phyloP scores from a whole-genome alignment of 2,888 invertebrate genomes.

The Diloba caeruleocephala region DNA sequence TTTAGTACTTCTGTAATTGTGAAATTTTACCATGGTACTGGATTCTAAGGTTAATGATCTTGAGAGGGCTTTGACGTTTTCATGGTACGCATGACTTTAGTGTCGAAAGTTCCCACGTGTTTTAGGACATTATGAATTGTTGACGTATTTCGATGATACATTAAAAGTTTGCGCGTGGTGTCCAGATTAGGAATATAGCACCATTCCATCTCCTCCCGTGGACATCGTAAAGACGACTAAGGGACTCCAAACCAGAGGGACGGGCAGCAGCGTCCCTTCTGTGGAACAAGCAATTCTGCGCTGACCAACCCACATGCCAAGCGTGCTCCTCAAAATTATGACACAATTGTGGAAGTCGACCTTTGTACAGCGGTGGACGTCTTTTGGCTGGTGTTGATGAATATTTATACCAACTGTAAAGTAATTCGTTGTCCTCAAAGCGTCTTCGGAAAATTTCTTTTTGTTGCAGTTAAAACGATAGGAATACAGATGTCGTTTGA shows the following conservation, averaged over 20 bases:
- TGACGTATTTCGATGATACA: too few species aligned
- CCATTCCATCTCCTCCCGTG: too few species aligned
- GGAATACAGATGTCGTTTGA: constrained; percentile 3
- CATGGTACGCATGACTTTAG: constrained; percentile 32
- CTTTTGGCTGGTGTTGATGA: background rate
- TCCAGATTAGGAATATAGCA: too few species aligned
- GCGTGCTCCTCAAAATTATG: too few species aligned
- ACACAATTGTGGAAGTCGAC: too few species aligned
- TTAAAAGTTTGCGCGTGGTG: too few species aligned
- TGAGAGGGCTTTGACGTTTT: constrained; percentile 18
- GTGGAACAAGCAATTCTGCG: too few species aligned
- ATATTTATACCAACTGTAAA: background rate
- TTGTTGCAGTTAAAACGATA: background rate
- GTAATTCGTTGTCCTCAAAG: background rate
- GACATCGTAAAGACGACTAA: too few species aligned
- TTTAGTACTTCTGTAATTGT: constrained; percentile 30
- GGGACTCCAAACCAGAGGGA: too few species aligned
- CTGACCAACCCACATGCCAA: too few species aligned
- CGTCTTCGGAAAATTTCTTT: background rate
- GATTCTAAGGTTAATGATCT: constrained; percentile 29
- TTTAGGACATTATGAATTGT: background rate
- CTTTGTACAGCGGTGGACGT: too few species aligned
- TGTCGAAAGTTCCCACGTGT: constrained; percentile 8
- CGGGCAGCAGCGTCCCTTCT: too few species aligned
- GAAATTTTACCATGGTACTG: constrained; percentile 30